A percentile compares a stretch with the other conserved stretches of the same genome.
Conservation (phyloP, 2,113 vertebrate genomes). For the Microcebus murinus region DNA sequence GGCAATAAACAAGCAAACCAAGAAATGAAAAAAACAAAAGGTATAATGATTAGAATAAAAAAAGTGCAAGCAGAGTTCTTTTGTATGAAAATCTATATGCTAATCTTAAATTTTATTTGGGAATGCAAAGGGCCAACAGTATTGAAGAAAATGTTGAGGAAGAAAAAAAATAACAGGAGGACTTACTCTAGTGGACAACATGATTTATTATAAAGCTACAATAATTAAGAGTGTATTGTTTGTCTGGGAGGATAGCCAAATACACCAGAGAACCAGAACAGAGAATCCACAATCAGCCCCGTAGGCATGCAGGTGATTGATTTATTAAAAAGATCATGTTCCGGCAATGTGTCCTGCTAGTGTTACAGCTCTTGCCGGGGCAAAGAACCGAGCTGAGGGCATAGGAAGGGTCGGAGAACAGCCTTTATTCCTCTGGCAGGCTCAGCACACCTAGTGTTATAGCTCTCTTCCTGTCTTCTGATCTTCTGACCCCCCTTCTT, state of each 20-base stretch:
- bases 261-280: neutral
- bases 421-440: no score
- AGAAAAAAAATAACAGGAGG: neutral
- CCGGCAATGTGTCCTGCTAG: no score
- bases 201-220: slow-evolving; percentile 3
- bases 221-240: neutral
- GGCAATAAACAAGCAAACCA: neutral
- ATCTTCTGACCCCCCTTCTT: no score
- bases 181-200: neutral
- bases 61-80: neutral
- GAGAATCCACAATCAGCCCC: neutral
- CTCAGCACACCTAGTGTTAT: no score
- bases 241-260: neutral
- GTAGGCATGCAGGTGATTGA: neutral
- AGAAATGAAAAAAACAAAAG: neutral
- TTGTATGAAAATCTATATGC: neutral
- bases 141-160: neutral
- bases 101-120: slow-evolving; percentile 22
- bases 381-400: no score
- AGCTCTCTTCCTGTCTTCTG: no score
- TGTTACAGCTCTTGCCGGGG: no score
- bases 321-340: neutral
- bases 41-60: neutral
- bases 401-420: no score
- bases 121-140: neutral